Evolutionary conservation across 2,888 invertebrate genomes (phyloP).

Genomic region (Tipula confusa): DNA sequence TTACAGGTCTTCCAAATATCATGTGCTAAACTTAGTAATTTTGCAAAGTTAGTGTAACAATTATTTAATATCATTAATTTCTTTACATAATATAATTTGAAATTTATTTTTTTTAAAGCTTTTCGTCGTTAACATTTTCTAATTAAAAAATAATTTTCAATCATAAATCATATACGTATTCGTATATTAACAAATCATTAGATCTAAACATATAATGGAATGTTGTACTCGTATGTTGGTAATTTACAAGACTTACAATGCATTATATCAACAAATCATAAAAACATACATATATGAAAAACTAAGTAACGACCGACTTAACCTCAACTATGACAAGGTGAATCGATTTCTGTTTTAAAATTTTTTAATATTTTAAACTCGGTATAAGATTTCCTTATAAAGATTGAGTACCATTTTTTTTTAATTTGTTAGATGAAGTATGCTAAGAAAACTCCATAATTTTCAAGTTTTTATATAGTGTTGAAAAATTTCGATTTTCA

Average conservation of each 20-base stretch:
- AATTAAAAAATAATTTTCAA: neutral
- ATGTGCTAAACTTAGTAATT: neutral
- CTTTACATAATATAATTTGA: neutral
- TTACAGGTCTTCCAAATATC: neutral
- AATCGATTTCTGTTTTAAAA: neutral
- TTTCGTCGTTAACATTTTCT: neutral
- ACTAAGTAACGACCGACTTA: neutral
- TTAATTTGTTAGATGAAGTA: no score
- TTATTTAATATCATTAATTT: neutral
- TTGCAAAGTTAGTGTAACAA: no score
- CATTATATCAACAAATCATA: neutral
- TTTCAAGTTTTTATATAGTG: neutral
- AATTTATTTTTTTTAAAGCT: no score
- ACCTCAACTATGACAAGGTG: conserved; percentile 5
- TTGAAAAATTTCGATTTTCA: neutral
- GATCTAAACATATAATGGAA: neutral
- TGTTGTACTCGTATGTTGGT: neutral
- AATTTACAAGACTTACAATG: neutral
- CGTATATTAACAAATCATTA: neutral
- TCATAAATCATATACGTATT: neutral
- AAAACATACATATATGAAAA: neutral
- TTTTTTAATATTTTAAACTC: neutral
- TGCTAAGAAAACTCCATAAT: neutral
- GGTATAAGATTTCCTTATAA: neutral
- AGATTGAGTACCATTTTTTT: neutral